Evolutionary conservation across 2,113 vertebrate genomes (phyloP).

Genomic region (Tinamus guttatus): DNA sequence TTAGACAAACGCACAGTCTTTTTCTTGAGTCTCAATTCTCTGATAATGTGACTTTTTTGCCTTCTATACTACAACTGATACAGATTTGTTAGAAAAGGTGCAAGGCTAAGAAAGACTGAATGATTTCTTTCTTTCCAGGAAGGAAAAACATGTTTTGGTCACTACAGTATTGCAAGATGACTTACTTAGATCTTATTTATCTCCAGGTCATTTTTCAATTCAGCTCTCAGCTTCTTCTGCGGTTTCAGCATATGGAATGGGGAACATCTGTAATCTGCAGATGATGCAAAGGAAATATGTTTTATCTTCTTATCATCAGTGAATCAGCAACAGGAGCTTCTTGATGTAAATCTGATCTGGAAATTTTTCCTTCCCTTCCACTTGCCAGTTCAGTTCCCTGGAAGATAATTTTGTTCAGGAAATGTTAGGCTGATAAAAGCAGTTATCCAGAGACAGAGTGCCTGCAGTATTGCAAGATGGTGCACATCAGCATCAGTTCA

Average conservation of each 20-base stretch:
- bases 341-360: slow-evolving; percentile 57
- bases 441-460: slow-evolving; percentile 12
- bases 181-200: slow-evolving; percentile 34
- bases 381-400: slow-evolving; percentile 38
- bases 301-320: slow-evolving; percentile 60
- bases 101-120: background rate
- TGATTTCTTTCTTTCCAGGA: slow-evolving; percentile 28
- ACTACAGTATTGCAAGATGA: background rate
- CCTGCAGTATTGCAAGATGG: slow-evolving; percentile 9
- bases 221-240: slow-evolving; percentile 11
- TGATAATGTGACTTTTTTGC: background rate
- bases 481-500: background rate
- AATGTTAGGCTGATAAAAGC: slow-evolving; percentile 45
- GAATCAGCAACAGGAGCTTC: slow-evolving; percentile 53
- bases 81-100: slow-evolving; percentile 15
- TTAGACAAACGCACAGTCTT: background rate
- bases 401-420: slow-evolving; percentile 52
- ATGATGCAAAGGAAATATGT: slow-evolving; percentile 15
- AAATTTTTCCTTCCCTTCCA: slow-evolving; percentile 44
- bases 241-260: slow-evolving; percentile 15
- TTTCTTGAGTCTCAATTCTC: background rate
- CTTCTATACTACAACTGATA: background rate
- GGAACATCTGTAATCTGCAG: slow-evolving; percentile 39
- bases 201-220: background rate
- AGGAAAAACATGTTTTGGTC: background rate